Conservation (phyloP, 2,113 vertebrate genomes). For the Coreoperca whiteheadi region DNA sequence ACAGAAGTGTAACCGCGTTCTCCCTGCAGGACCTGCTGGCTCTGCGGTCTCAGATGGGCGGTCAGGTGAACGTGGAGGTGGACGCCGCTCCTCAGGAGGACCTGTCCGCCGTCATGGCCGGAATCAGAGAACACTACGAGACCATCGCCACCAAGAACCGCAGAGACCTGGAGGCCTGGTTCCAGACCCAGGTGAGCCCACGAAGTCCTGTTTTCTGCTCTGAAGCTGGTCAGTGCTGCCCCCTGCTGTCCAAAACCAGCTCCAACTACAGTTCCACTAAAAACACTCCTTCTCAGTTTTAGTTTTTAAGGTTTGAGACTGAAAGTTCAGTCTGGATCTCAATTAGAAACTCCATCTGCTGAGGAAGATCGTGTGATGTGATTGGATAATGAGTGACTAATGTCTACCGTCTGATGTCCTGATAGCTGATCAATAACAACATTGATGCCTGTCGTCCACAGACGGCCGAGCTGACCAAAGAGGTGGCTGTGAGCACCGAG, state of each 20-base stretch:
- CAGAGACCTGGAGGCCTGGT: slow-evolving; percentile 84
- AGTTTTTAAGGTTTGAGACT: too few relatives aligned
- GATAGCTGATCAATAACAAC: neutral
- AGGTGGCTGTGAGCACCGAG: slow-evolving; percentile 81
- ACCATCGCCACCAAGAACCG: slow-evolving; percentile 80
- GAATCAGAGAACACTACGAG: slow-evolving; percentile 87
- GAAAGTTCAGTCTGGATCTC: too few relatives aligned
- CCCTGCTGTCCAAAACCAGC: neutral
- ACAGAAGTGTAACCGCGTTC: neutral
- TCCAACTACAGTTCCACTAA: neutral
- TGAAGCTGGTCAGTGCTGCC: neutral
- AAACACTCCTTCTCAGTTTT: neutral
- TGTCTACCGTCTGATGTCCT: slow-evolving; percentile 62
- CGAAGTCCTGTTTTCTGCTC: neutral
- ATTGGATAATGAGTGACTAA: slow-evolving; percentile 34
- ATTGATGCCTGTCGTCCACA: slow-evolving; percentile 44
- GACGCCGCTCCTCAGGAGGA: slow-evolving; percentile 75
- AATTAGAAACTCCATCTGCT: too few relatives aligned
- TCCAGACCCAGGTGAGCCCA: slow-evolving; percentile 65
- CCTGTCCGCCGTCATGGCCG: slow-evolving; percentile 57
- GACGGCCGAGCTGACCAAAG: slow-evolving; percentile 84
- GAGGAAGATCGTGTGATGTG: too few relatives aligned
- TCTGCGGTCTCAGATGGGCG: slow-evolving; percentile 45
- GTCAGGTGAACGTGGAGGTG: slow-evolving; percentile 80
- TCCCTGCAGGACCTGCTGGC: slow-evolving; percentile 61